A percentile compares a stretch with the other conserved stretches of the same genome.
Conservation (phyloP, 2,113 vertebrate genomes). For the Hoplias malabaricus region DNA sequence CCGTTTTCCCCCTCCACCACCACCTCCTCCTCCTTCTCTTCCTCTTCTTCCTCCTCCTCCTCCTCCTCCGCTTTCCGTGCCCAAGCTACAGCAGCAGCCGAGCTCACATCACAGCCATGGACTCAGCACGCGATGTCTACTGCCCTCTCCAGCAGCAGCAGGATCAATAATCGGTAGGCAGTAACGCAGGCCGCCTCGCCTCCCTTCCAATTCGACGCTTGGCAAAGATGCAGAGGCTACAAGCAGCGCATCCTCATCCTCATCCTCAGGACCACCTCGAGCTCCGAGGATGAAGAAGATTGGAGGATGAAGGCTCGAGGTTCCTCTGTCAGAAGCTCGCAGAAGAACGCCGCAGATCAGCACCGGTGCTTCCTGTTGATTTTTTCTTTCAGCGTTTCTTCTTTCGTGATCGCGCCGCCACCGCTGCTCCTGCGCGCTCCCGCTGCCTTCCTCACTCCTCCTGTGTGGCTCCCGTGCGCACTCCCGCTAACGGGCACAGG, state of each 20-base stretch:
- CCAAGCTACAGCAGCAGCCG: constrained; percentile 28
- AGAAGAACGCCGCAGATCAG: constrained; percentile 8
- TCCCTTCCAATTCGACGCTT: constrained; percentile 51
- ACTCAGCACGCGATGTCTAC: constrained; percentile 1
- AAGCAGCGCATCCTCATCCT: constrained; percentile 31
- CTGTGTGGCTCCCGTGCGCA: constrained; percentile 42
- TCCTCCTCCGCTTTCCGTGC: constrained; percentile 51
- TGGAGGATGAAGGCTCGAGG: constrained; percentile 16
- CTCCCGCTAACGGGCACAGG: constrained; percentile 40
- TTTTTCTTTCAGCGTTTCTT: not conserved
- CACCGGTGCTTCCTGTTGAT: not conserved
- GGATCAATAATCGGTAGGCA: too few species aligned
- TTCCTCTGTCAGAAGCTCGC: not conserved
- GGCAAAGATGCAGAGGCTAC: not conserved
- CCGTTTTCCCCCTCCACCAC: not conserved
- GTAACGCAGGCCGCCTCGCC: constrained; percentile 31
- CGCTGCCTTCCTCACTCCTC: constrained; percentile 16
- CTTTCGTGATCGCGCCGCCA: not conserved
- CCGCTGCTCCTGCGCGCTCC: not conserved
- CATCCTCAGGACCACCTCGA: not conserved
- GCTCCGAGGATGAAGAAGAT: not conserved
- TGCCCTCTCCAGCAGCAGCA: not conserved
- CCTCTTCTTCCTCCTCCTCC: constrained; percentile 10
- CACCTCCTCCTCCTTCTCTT: not conserved
- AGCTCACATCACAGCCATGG: constrained; percentile 49